A percentile compares a stretch with the other conserved stretches of the same genome.
Conservation (phyloP, 2,888 invertebrate species). For the Eudasyphora cyanicolor region DNA sequence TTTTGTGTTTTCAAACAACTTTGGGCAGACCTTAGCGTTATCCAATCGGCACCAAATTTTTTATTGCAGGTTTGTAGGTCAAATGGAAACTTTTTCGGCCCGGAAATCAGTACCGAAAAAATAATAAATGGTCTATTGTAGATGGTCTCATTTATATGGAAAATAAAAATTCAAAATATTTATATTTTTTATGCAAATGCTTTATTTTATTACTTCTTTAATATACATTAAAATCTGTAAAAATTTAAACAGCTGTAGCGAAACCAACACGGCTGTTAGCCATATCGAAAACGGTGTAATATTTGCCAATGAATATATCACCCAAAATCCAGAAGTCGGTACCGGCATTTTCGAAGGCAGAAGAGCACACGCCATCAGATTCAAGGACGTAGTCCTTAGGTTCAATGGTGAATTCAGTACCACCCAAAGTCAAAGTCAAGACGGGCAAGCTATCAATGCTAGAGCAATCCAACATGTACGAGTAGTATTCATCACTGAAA, state of each 20-base stretch:
- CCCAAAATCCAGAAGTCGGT: conserved; percentile 93
- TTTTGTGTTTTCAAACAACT: too few relatives aligned
- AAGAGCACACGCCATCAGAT: conserved; percentile 85
- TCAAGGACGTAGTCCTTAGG: conserved; percentile 88
- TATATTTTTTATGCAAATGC: background rate
- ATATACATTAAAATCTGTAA: background rate
- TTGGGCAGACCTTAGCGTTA: too few relatives aligned
- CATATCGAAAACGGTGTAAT: conserved; percentile 96
- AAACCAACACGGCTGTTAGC: conserved; percentile 92
- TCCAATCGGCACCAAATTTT: too few relatives aligned
- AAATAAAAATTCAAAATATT: background rate
- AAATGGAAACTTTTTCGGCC: too few relatives aligned
- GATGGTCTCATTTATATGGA: too few relatives aligned
- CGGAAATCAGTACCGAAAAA: too few relatives aligned
- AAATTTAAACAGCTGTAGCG: conserved; percentile 77
- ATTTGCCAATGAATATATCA: conserved; percentile 96
- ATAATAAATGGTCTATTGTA: background rate
- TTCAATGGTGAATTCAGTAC: conserved; percentile 86
- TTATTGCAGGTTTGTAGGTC: too few relatives aligned
- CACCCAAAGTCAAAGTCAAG: conserved; percentile 85
- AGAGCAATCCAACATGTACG: conserved; percentile 86
- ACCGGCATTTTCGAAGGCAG: conserved; percentile 92
- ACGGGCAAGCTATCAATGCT: conserved; percentile 87
- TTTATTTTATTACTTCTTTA: background rate
- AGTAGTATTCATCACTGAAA: conserved; percentile 47